These are phyloP conservation scores for Semnopithecus entellus DNA, from an alignment of 2,113 vertebrate species.

Conservation along the genomic window DNA sequence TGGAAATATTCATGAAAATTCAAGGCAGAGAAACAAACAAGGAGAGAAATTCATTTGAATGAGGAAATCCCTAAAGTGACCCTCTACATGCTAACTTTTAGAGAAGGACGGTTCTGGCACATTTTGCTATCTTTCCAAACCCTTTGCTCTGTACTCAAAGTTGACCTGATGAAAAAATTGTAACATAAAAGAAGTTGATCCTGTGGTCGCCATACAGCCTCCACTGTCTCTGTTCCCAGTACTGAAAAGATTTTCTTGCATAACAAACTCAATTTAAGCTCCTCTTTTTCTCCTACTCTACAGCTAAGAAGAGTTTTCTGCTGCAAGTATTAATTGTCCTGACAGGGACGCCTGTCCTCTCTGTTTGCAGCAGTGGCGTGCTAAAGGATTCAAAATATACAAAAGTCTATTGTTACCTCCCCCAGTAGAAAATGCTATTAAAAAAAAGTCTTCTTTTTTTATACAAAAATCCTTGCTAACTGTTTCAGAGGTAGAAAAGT, in stretches of 20 bases:
- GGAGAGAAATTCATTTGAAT: not conserved
- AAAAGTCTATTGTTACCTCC: not conserved
- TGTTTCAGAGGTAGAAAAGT: slow-evolving; percentile 34
- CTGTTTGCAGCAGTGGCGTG: slow-evolving; percentile 38
- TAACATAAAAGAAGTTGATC: not conserved
- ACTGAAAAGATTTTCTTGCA: not conserved
- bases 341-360: slow-evolving; percentile 3
- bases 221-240: not conserved
- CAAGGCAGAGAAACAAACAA: not conserved
- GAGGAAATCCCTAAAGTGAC: not conserved
- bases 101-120: not conserved
- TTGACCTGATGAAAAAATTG: not conserved
- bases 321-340: slow-evolving; percentile 33
- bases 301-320: not conserved
- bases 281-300: not conserved
- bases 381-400: slow-evolving; percentile 58
- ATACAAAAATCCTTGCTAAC: slow-evolving; percentile 47
- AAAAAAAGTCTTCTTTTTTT: slow-evolving; percentile 44
- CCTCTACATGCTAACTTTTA: not conserved
- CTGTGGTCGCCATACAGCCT: not conserved
- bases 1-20: slow-evolving; percentile 20
- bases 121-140: not conserved
- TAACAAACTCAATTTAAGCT: not conserved
- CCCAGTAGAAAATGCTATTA: slow-evolving; percentile 39
- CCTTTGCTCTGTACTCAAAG: not conserved